Evolutionary conservation across 2,113 vertebrate genomes (phyloP).

Genomic region (Cebidichthys violaceus): DNA sequence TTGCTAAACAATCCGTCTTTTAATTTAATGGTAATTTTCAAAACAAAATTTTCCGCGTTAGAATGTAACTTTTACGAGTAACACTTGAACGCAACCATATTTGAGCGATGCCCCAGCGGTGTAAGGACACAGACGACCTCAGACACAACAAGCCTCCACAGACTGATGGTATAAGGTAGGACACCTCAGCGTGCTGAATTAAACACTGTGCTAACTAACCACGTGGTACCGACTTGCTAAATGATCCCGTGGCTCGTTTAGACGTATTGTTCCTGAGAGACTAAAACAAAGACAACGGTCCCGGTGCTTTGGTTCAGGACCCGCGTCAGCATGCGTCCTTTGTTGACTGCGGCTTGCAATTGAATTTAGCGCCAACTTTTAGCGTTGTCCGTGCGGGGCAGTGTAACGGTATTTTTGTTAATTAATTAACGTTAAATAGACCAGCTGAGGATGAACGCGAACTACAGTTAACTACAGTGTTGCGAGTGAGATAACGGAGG

Average conservation of each 20-base stretch:
- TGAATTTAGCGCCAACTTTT: constrained; percentile 58
- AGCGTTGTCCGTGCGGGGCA: background rate
- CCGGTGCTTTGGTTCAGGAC: background rate
- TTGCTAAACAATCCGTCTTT: background rate
- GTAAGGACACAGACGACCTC: background rate
- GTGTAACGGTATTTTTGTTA: too few species aligned
- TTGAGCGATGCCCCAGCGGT: rapidly evolving
- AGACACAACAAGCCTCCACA: background rate
- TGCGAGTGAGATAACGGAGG: background rate
- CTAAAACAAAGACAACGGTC: too few species aligned
- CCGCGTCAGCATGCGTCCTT: constrained; percentile 2
- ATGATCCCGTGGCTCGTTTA: background rate
- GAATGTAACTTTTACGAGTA: background rate
- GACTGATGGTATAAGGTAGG: constrained; percentile 35
- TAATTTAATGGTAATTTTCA: background rate
- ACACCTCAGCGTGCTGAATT: rapidly evolving
- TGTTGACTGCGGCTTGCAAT: constrained; percentile 24
- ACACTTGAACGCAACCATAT: background rate
- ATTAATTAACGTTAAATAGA: too few species aligned
- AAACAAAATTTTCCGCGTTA: background rate
- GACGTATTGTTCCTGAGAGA: background rate
- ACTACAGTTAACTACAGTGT: too few species aligned
- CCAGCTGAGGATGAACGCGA: too few species aligned
- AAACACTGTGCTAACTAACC: background rate
- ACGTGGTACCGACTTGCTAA: too few species aligned